Evolutionary conservation across 1,140 invertebrate genomes (phyloP), one percentile per base, ranked within the genome.

Genomic region (Ganaspis sp.): DNA sequence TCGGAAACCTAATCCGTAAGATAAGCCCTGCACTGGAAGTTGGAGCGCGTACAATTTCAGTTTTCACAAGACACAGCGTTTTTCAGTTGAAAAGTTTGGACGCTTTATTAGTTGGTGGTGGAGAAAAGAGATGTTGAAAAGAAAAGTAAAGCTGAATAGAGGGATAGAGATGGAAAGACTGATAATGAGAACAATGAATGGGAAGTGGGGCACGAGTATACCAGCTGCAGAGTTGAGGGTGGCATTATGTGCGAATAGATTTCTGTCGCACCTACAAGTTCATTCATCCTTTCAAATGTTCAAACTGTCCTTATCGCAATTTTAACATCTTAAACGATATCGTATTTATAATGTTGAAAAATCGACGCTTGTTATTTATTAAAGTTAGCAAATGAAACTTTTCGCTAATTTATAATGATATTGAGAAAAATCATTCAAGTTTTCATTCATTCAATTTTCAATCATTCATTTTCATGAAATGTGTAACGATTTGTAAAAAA

Each of bases 171-270:
- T 23, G 21, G 54, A 64, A 81, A 83, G 80, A 81, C 75, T 86
- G 87, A 86, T 87, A 87, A 87, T 85, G 82, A 84, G 84, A 87
- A 82, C 85, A 85, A 87, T 86, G 84, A 86, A 87, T 87, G 81
- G 77, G 79, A 87, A 88, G 77, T 86, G 79, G 82, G 76, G 72
- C 84, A 75, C 38, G 21, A 42, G 26, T 58, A 38, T 76, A 76
- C 72, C 75, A 77, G 76, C 54, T 69, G 69, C 72, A 37, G 77
- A 77, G 76, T 76, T 83, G 79, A 64, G 73, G 74, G 58, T 76
- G 73, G 64, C 38, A 71, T 49, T 53, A 49, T 49, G 15, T 38
- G 69, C 64, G 53, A 77, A 70, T 37, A 37, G 15, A 70, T 70
- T 37, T 34, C 29, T 40, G 64, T 49, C 64, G 54, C 15, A 40